These are phyloP conservation scores for Chelonia mydas DNA, from an alignment of 2,797 vertebrate genomes.

Conservation along the genomic window DNA sequence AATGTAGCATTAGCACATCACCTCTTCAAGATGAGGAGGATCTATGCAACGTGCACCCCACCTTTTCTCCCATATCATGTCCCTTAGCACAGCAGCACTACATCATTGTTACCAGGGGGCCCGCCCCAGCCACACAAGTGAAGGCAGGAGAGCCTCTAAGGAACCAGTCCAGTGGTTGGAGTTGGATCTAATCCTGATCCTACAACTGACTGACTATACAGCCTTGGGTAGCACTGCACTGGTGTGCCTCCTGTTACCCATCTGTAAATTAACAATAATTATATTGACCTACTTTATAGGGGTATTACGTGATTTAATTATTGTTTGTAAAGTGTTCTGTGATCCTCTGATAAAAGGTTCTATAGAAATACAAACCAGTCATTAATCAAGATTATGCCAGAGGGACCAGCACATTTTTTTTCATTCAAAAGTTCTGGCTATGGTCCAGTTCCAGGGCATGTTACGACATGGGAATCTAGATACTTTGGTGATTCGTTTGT, in stretches of 20 bases:
- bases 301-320: background rate
- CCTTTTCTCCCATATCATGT: background rate
- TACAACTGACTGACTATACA: background rate
- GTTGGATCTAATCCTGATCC: background rate
- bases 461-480: fast-evolving
- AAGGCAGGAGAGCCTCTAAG: background rate
- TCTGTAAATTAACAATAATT: fast-evolving
- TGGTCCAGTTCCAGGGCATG: background rate
- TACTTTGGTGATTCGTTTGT: fast-evolving
- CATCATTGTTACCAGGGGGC: background rate
- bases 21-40: background rate
- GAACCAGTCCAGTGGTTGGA: background rate
- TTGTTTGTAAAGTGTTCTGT: background rate
- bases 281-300: background rate
- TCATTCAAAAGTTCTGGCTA: background rate
- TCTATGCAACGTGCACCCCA: background rate
- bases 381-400: background rate
- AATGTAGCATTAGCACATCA: background rate
- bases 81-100: background rate
- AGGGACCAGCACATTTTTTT: background rate
- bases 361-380: background rate
- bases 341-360: background rate
- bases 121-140: background rate
- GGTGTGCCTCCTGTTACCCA: fast-evolving
- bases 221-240: fast-evolving